Percentiles rank a stretch among this genome's conserved stretches.
phyloP scores from a whole-genome alignment of 2,888 invertebrate genomes.

The Polyommatus iphigenia region DNA sequence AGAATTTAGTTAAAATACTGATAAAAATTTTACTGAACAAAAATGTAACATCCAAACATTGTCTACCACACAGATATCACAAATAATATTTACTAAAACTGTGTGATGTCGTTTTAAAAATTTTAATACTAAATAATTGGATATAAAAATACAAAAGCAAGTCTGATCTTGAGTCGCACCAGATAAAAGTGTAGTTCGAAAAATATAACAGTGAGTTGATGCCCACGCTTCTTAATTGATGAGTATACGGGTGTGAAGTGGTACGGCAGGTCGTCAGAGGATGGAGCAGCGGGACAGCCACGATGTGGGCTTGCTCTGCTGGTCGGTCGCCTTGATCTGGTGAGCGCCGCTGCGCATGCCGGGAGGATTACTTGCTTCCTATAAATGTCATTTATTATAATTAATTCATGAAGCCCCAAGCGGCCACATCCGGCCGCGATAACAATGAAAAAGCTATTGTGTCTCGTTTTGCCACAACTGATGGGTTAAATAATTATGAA shows the following conservation, averaged over 20 bases:
- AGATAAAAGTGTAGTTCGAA: conserved; percentile 66
- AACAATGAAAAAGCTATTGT: too few relatives aligned
- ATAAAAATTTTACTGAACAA: conserved; percentile 41
- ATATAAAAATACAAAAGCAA: conserved; percentile 80
- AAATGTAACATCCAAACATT: conserved; percentile 36
- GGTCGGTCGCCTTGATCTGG: conserved; percentile 88
- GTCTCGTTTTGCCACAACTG: too few relatives aligned
- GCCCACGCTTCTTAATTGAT: conserved; percentile 44
- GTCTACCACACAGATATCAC: conserved; percentile 23
- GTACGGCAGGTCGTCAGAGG: conserved; percentile 85
- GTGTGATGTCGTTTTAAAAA: conserved; percentile 38
- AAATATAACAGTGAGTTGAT: conserved; percentile 68
- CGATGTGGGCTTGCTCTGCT: conserved; percentile 89
- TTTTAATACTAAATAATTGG: conserved; percentile 53
- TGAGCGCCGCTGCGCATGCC: conserved; percentile 85
- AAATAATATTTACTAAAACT: conserved; percentile 28
- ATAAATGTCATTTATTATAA: conserved; percentile 34
- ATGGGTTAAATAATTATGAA: neutral
- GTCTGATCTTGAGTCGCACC: conserved; percentile 66
- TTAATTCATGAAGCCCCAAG: too few relatives aligned
- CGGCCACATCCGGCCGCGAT: too few relatives aligned
- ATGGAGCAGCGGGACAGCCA: conserved; percentile 93
- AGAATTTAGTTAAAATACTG: conserved; percentile 68
- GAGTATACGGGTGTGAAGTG: conserved; percentile 42
- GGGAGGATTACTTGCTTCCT: conserved; percentile 95